A percentile compares a stretch with the other conserved stretches of the same genome.
These are phyloP conservation scores for Candidula unifasciata DNA, from an alignment of 2,888 invertebrate species.

Conservation along the genomic window DNA sequence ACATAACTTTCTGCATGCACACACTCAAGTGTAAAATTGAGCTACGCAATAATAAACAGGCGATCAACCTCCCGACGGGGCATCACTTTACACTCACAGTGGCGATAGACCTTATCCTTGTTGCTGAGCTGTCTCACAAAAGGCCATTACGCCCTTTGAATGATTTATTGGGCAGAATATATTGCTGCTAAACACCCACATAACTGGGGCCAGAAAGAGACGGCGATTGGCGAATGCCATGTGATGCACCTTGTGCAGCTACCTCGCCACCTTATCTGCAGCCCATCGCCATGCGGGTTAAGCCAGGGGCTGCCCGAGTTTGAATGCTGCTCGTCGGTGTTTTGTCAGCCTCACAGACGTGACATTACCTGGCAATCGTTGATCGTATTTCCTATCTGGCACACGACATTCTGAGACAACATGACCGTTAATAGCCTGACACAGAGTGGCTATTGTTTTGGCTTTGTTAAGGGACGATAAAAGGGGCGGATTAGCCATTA, in stretches of 20 bases:
- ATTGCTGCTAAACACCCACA: background rate
- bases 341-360: conserved; percentile 7
- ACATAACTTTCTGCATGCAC: no score
- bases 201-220: background rate
- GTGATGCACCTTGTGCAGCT: background rate
- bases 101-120: background rate
- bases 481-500: background rate
- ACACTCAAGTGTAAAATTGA: no score
- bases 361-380: conserved; percentile 9
- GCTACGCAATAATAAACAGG: no score
- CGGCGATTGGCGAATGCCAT: background rate
- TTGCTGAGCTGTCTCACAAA: background rate
- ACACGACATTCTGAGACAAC: background rate
- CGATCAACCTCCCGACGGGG: no score
- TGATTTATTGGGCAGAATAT: background rate
- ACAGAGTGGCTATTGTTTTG: background rate
- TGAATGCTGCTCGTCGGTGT: background rate
- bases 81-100: background rate
- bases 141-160: background rate
- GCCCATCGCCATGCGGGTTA: background rate
- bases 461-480: no score
- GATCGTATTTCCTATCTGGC: background rate
- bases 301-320: background rate
- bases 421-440: background rate
- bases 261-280: conserved; percentile 18